These are phyloP conservation scores for Trissolcus japonicus DNA, from an alignment of 2,888 invertebrate species.

Conservation along the genomic window DNA sequence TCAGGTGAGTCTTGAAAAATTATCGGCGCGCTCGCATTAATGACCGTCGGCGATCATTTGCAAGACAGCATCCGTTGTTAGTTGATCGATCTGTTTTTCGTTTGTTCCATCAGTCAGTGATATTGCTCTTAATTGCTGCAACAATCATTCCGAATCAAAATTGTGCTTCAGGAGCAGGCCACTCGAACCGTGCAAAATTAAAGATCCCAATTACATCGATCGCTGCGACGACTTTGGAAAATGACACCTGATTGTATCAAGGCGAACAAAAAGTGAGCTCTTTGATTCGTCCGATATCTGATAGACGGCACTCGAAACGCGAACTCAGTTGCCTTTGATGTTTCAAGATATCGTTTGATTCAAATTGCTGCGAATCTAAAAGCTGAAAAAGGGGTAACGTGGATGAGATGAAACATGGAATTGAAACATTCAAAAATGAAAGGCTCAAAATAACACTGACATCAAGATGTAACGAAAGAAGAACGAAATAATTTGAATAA, in stretches of 20 bases:
- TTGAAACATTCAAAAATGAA: too few species aligned
- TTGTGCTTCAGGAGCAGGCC: constrained; percentile 29
- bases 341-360: too few species aligned
- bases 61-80: background rate
- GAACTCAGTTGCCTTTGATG: background rate
- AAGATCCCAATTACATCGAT: constrained; percentile 41
- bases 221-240: constrained; percentile 27
- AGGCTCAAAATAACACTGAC: too few species aligned
- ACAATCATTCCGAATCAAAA: constrained; percentile 37
- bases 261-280: constrained; percentile 19
- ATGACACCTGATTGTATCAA: constrained; percentile 31
- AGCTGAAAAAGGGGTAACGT: too few species aligned
- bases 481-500: too few species aligned
- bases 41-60: background rate
- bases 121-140: constrained; percentile 11
- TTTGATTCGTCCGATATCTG: constrained; percentile 33
- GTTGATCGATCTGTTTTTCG: too few species aligned
- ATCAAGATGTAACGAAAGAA: too few species aligned
- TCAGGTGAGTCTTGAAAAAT: constrained; percentile 4
- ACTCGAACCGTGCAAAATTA: constrained; percentile 30
- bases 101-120: background rate
- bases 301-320: constrained; percentile 1
- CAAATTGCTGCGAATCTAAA: too few species aligned
- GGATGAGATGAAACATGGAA: too few species aligned
- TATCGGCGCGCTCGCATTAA: background rate